Evolutionary conservation across 1,140 invertebrate genomes (phyloP).

Genomic region (Diabrotica virgifera): DNA sequence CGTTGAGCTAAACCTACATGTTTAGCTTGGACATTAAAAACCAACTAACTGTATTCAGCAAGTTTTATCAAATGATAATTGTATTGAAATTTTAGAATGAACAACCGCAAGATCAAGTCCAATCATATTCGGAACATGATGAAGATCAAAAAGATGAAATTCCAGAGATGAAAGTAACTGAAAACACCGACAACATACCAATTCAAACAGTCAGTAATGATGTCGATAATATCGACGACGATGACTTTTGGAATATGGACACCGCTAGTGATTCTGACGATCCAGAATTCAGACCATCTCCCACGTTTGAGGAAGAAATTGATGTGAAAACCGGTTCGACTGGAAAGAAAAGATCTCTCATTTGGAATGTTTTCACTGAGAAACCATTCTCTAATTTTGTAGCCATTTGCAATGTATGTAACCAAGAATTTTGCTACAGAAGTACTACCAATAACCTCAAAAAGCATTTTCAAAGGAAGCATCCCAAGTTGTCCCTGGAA

Average conservation of each 20-base stretch:
- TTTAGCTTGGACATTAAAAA: no score
- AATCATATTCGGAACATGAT: no score
- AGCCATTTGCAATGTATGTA: neutral
- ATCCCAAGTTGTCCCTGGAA: neutral
- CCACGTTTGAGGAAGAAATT: neutral
- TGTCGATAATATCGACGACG: neutral
- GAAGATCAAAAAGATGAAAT: no score
- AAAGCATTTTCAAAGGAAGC: neutral
- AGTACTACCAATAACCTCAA: neutral
- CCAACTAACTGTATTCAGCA: no score
- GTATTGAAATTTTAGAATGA: no score
- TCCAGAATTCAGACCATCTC: neutral
- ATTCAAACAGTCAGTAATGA: neutral
- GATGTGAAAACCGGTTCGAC: neutral
- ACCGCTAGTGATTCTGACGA: neutral
- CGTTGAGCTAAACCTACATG: no score
- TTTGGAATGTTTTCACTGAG: neutral
- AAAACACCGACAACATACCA: neutral
- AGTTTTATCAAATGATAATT: no score
- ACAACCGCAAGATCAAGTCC: no score
- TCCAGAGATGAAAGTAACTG: no score
- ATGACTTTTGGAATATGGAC: neutral
- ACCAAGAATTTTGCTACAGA: conserved; percentile 2
- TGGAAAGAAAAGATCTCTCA: neutral
- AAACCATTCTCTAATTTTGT: neutral